Percentiles rank a stretch among this genome's conserved stretches.
Evolutionary conservation across 1,140 invertebrate genomes (phyloP).

Genomic region (Magallana gigas): DNA sequence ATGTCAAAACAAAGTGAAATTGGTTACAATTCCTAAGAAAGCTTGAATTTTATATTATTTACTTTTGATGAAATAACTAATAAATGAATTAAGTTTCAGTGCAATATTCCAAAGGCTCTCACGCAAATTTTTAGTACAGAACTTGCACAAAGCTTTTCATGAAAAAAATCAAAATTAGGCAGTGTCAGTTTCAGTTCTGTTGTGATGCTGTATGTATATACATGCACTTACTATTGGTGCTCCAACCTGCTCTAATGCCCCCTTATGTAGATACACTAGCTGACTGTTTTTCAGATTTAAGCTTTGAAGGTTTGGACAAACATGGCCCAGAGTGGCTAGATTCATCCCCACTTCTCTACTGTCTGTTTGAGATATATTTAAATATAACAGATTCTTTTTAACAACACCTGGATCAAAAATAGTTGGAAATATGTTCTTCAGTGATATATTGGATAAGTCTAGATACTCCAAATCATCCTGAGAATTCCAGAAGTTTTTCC

Average conservation of each 20-base stretch:
- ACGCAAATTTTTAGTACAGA: too few species aligned
- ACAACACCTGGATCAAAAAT: conserved; percentile 58
- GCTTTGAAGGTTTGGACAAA: conserved; percentile 68
- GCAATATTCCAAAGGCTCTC: too few species aligned
- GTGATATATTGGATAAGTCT: conserved; percentile 67
- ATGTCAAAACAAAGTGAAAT: background rate
- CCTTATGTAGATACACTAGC: conserved; percentile 33
- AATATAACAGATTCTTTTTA: conserved; percentile 57
- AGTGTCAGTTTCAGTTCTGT: too few species aligned
- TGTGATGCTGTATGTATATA: too few species aligned
- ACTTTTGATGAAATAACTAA: too few species aligned
- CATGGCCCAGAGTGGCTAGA: conserved; percentile 60
- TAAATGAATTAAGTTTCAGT: too few species aligned
- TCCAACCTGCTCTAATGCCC: background rate
- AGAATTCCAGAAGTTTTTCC: conserved; percentile 63
- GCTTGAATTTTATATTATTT: background rate
- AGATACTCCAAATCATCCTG: conserved; percentile 63
- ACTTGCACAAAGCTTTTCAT: too few species aligned
- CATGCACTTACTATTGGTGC: too few species aligned
- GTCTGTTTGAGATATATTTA: conserved; percentile 70
- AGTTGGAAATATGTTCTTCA: conserved; percentile 61
- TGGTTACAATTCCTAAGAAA: background rate
- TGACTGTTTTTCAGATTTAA: conserved; percentile 70
- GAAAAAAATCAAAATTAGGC: too few species aligned
- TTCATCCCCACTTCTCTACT: conserved; percentile 57